A percentile compares a stretch with the other conserved stretches of the same genome.
phyloP scores from a whole-genome alignment of 1,140 invertebrate species.

The Brachionus koreanus region DNA sequence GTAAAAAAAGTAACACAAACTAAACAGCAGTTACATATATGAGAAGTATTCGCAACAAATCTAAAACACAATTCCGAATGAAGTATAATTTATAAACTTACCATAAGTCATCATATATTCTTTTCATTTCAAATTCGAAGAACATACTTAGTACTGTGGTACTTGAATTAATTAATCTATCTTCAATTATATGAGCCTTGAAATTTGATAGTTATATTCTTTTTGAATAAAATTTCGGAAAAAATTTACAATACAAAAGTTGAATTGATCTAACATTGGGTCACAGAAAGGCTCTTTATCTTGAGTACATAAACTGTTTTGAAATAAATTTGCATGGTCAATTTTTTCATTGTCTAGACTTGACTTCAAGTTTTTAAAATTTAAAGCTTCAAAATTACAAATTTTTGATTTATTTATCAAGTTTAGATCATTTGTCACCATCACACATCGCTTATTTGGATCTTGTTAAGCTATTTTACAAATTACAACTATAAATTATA shows the following conservation, averaged over 20 bases:
- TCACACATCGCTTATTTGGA: background rate
- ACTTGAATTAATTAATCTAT: background rate
- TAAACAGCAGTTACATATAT: too few species aligned
- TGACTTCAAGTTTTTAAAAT: background rate
- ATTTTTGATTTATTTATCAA: conserved; percentile 37
- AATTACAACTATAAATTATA: background rate
- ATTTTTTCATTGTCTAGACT: background rate
- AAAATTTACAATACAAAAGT: background rate
- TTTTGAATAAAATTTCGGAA: too few species aligned
- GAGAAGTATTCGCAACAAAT: too few species aligned
- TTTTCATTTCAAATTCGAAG: conserved; percentile 41
- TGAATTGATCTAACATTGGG: background rate
- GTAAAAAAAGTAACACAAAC: too few species aligned
- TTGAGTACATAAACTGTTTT: background rate
- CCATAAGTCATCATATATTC: conserved; percentile 20
- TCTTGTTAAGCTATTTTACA: background rate
- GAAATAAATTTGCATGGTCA: background rate
- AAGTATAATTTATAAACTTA: background rate
- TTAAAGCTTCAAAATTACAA: background rate
- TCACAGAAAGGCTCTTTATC: background rate
- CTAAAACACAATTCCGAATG: too few species aligned
- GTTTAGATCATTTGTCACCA: conserved; percentile 34
- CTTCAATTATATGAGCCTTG: background rate
- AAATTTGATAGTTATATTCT: background rate
- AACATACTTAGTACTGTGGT: background rate